Base-by-base conservation (phyloP, 1,140 invertebrate genomes). In the Drosophila repletoides region DNA sequence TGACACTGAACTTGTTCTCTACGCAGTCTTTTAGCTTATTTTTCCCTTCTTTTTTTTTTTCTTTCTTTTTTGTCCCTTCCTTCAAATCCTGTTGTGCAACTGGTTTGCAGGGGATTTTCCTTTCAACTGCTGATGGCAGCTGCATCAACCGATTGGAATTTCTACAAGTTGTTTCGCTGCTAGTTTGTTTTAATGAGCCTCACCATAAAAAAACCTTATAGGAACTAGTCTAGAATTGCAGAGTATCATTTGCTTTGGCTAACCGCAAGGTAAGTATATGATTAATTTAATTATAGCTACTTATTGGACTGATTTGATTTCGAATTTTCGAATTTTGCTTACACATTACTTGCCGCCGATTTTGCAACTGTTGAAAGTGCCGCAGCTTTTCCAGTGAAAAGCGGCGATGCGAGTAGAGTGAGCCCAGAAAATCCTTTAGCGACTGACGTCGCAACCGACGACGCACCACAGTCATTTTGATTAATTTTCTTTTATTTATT, bases 371-470 rank as follows among this genome's bases (percentile, higher is more conserved):
- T 26, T 77, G 74, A 24, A 75, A 72, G 38, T 72, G 60, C 2
- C 72, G 60, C 22, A 77, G 48, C 33, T 77, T 76, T 24, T 79
- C 79, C 29, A 76, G 59, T 2, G 79, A 83, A 45, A 76, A 73
- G 12, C 79, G 79, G 2, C 79, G 65, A 9, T 75, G 43, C 12
- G 68, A 52, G 41, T 75, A 75, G 53, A 75, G 41, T 0, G 69
- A 69, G 5, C 63, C 73, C n/a, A 81, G 48, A 65, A 83, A 76
- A 40, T 83, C 65, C 51, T 80, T 83, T 9, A 83, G 46, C 31
- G 79, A 80, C 46, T 73, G 65, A 34, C 76, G 72, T 24, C 79
- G 69, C 43, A 83, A 34, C 36, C 73, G 79, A 34, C 69, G 72
- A 45, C 72, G 69, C 24, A 83, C 56, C 36, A 74, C 61, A 12